Evolutionary conservation across 2,113 vertebrate species (phyloP), one percentile per base, ranked within the genome.

Genomic region (Callopanchax toddi): DNA sequence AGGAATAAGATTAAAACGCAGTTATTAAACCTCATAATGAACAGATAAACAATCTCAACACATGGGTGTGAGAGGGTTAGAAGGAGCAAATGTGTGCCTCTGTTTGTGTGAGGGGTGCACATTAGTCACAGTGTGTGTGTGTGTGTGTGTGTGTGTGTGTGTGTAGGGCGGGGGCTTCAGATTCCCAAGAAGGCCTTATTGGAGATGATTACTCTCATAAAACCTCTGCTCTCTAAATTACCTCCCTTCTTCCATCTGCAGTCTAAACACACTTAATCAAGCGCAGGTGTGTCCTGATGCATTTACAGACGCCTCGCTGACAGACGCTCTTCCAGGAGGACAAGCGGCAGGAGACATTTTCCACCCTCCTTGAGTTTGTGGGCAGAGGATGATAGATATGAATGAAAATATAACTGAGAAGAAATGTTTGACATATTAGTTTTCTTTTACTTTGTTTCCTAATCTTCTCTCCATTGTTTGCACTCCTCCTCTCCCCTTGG

Each of bases 201-300:
- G 86, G 79, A 91, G 86, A 90, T 89, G 86, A 89, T 89, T 87
- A 74, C 85, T 69, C 89, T 90, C 89, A 89, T 92, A 91, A 92
- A 92, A 89, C 74, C 87, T 83, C 82, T 88, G 87, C 85, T 85
- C 79, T 88, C 82, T 81, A 85, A 89, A 92, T 91, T 90, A 61
- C 74, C 66, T 72, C 61, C 56, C 50, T 74, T 64, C 79, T 71
- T 73, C 71, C 80, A 82, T 87, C 77, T 83, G 81, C 82, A 84
- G 67, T 80, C 76, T 88, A 90, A 92, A 90, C 80, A 90, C 83
- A 75, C 81, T 85, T 91, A 91, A 92, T 91, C 82, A 90, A 88
- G 86, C 48, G 49, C 85, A 89, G 87, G 85, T 91, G 86, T 89
- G 81, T 84, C 77, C 52, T 77, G 68, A 79, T 89, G 79, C 70